phyloP scores from a whole-genome alignment of 2,888 invertebrate genomes.

The Oxyteleia sp. region DNA sequence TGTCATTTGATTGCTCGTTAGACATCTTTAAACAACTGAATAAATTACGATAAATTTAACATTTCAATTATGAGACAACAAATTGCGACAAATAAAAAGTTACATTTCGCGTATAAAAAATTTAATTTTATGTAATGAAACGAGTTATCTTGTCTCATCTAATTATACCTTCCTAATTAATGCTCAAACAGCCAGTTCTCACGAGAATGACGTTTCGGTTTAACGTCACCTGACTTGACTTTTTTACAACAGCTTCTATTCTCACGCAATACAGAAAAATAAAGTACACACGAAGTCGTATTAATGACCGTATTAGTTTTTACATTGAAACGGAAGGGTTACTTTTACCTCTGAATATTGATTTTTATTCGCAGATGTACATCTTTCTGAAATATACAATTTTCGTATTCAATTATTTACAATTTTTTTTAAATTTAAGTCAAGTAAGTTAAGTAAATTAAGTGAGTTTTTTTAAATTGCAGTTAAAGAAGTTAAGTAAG shows the following conservation, averaged over 20 bases:
- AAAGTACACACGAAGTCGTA: conserved; percentile 13
- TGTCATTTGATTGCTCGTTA: too few species aligned
- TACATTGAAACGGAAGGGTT: neutral
- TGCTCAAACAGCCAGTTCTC: conserved; percentile 39
- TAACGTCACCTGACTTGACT: conserved; percentile 40
- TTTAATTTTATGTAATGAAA: conserved; percentile 3
- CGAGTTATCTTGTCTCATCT: conserved; percentile 12
- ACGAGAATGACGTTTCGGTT: conserved; percentile 41
- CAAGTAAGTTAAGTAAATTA: too few species aligned
- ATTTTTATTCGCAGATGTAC: too few species aligned
- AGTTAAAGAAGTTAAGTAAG: too few species aligned
- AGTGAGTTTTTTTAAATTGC: too few species aligned
- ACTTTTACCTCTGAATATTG: neutral
- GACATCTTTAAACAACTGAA: too few species aligned
- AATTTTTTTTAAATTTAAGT: too few species aligned
- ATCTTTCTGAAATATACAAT: too few species aligned
- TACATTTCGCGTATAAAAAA: neutral
- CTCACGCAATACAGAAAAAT: conserved; percentile 39
- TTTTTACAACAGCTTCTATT: conserved; percentile 46
- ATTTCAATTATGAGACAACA: neutral
- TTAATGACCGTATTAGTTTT: conserved; percentile 2
- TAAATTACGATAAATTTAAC: too few species aligned
- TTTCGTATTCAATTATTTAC: too few species aligned
- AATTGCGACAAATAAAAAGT: neutral
- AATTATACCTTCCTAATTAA: conserved; percentile 32